Conservation (phyloP, 2,113 vertebrate species). For the Tachysurus vachellii region DNA sequence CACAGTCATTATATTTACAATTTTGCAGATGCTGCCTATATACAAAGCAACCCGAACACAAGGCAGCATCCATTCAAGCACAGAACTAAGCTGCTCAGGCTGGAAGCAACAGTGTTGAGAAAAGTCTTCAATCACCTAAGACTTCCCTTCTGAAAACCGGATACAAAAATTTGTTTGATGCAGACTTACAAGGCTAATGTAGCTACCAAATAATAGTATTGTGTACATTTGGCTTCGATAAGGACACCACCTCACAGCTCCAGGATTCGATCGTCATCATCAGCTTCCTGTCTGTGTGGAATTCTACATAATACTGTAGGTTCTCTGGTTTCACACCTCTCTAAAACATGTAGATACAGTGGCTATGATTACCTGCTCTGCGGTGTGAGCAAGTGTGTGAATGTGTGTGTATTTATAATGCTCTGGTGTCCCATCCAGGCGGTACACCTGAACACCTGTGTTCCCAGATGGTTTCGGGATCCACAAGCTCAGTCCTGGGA, state of each 20-base stretch:
- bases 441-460: neutral
- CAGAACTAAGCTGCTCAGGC: neutral
- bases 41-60: neutral
- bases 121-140: neutral
- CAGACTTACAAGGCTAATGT: neutral
- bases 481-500: neutral
- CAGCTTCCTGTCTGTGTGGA: neutral
- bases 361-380: neutral
- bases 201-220: neutral
- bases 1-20: neutral
- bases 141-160: neutral
- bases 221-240: neutral
- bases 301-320: neutral
- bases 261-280: neutral
- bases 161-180: neutral
- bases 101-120: neutral
- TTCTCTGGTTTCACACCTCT: neutral
- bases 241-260: neutral
- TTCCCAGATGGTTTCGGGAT: neutral
- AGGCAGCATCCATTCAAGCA: neutral
- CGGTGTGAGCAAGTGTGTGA: neutral
- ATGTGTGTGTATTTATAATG: neutral
- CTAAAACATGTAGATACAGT: neutral
- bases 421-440: neutral
- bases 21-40: neutral